Evolutionary conservation across 2,113 vertebrate genomes (phyloP), one percentile per base, ranked within the genome.

Genomic region (Gymnogyps californianus): DNA sequence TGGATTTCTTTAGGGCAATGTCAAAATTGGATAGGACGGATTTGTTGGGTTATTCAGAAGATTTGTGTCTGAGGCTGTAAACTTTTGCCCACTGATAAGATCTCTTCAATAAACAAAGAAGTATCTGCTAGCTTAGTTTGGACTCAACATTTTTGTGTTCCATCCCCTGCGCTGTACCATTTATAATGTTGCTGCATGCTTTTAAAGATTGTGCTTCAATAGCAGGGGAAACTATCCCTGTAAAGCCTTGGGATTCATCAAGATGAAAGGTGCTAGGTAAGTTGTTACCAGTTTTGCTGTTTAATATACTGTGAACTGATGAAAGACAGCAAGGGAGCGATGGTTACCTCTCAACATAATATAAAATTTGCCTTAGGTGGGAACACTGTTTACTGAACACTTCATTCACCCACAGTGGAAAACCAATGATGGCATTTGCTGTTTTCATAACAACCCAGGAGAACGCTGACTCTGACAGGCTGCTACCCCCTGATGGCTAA

Each of bases 381-480:
- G 65, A 95, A 86, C 78, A 78, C 58, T 77, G 75, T 89, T 96
- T 96, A 72, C 91, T 82, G 91, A 90, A 78, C 51, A 71, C 55
- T 95, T 76, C 89, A 93, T 96, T 98, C 95, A 89, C 84, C 93
- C 95, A 88, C 95, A 90, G 97, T 92, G 71, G 94, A 98, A 97
- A 97, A 96, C 69, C 94, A 94, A 71, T 80, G 93, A 83, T 97
- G 92, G 78, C 96, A 95, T 94, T 96, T 95, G 52, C 96, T 97
- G 65, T 98, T 98, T 98, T 98, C 93, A 57, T 97, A 96, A 98
- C 86, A 96, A 86, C 93, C 77, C 83, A 96, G 96, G 95, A 94
- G 91, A 95, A 96, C 9, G 1, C 92, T n/a, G 74, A 92, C 72
- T 95, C 93, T 97, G 95, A 97, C 97, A 97, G 96, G 47, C 94